Evolutionary conservation across 2,888 invertebrate genomes (phyloP), one percentile per base, ranked within the genome.

Genomic region (Incurvaria masculella): DNA sequence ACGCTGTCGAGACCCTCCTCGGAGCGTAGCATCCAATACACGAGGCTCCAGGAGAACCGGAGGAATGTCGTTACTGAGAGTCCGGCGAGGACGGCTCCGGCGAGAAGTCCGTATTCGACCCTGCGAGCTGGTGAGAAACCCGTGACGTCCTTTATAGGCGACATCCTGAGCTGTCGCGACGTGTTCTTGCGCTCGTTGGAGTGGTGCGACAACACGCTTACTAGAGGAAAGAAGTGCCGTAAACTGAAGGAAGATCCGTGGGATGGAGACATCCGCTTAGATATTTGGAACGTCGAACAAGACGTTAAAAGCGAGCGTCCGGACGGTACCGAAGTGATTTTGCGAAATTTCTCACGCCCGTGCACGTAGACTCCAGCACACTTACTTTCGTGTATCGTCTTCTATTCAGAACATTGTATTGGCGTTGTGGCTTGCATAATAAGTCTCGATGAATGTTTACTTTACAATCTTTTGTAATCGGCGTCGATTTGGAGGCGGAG

Each of bases 181-280:
- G 56, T 69, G 20, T 79, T 79, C 54, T 57, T 79, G 52, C 73
- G 66, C 49, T 74, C 79, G 38, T 58, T 79, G 60, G 79, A 79
- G 57, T 76, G 73, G 71, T 78, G 72, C 56, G 79, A 79, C 56
- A 78, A 76, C 54, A 72, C 79, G 11, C 62, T 79, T 50, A 73
- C 72, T 17, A 67, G 76, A 55, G 65, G 66, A 50, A 78, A 72
- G 64, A 71, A 65, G 51, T 73, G 66, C 59, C 66, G 69, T 45
- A 56, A 60, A 26, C 60, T 78, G 49, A 72, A 67, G 61, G 64
- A 63, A 49, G 78, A 78, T 56, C 33, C 33, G 3, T 33, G 33
- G 33, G 33, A 33, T 14, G 33, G 11, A 14, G n/a, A n/a, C n/a
- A 33, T 33, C 3, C 33, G 11, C 14, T n/a, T 33, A 8, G 33